These are phyloP conservation scores for Catotricha subobsoleta DNA, from an alignment of 2,888 invertebrate genomes.

Conservation along the genomic window DNA sequence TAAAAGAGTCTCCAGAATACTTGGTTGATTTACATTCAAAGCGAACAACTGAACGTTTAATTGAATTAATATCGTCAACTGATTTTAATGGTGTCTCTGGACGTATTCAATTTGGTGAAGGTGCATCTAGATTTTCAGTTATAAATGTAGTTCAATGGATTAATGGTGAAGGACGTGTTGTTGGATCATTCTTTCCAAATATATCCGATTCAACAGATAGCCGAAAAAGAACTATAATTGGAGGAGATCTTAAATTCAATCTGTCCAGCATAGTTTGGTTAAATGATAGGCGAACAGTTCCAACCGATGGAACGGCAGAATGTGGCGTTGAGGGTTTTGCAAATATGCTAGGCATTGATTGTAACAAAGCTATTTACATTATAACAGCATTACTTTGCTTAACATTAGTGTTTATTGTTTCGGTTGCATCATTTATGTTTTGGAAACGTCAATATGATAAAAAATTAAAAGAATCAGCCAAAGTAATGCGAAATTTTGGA, in stretches of 20 bases:
- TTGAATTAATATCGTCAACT: conserved; percentile 41
- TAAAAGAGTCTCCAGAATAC: conserved; percentile 29
- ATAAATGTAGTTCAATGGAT: conserved; percentile 44
- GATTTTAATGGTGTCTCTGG: conserved; percentile 61
- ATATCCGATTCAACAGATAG: conserved; percentile 23
- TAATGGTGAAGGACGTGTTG: conserved; percentile 28
- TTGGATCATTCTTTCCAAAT: conserved; percentile 42
- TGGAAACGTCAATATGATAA: conserved; percentile 49
- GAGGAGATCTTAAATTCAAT: conserved; percentile 36
- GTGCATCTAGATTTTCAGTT: conserved; percentile 44
- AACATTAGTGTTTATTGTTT: conserved; percentile 33
- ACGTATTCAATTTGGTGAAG: conserved; percentile 46
- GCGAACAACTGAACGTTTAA: conserved; percentile 28
- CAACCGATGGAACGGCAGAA: conserved; percentile 47
- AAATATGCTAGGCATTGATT: conserved; percentile 44
- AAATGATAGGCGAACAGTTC: conserved; percentile 36
- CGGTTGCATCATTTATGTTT: conserved; percentile 40
- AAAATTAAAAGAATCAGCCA: conserved; percentile 44
- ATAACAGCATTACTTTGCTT: conserved; percentile 44
- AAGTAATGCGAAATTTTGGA: conserved; percentile 53
- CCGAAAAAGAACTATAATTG: conserved; percentile 24
- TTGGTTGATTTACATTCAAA: conserved; percentile 16
- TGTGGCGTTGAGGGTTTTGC: conserved; percentile 55
- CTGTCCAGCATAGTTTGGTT: conserved; percentile 43
- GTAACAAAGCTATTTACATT: conserved; percentile 45